Evolutionary conservation across 2,797 vertebrate species (phyloP).

Genomic region (Vireo griseus): DNA sequence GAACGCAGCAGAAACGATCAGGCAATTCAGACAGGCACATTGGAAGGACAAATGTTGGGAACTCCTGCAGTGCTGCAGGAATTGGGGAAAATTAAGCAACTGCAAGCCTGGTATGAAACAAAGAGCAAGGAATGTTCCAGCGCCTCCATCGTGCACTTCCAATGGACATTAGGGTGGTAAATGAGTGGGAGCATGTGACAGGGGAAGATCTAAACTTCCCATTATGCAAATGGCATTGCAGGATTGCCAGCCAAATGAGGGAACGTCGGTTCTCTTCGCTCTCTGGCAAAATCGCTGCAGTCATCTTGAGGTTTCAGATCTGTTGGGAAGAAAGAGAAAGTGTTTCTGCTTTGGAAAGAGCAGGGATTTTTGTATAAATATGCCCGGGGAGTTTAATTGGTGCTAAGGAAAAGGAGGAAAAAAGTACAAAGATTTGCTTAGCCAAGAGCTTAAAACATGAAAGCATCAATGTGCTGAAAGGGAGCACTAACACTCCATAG

Average conservation of each 20-base stretch:
- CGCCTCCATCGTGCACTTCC: background rate
- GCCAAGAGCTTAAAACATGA: background rate
- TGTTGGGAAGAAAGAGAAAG: background rate
- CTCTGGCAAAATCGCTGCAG: background rate
- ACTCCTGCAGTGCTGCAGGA: background rate
- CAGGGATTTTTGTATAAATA: background rate
- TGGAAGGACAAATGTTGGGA: background rate
- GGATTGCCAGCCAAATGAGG: constrained; percentile 1
- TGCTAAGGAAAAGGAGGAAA: background rate
- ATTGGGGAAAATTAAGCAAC: constrained; percentile 23
- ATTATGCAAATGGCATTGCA: constrained; percentile 6
- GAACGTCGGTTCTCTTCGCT: background rate
- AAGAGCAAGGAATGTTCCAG: background rate
- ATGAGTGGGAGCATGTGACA: background rate
- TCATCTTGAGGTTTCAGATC: background rate
- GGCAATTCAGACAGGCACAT: background rate
- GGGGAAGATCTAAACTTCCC: background rate
- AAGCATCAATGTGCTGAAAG: background rate
- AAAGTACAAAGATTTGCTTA: background rate
- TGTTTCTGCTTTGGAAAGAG: background rate
- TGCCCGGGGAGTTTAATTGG: background rate
- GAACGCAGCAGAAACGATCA: rapidly evolving
- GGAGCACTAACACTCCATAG: background rate
- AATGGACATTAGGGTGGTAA: background rate
- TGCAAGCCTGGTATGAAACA: background rate